phyloP scores from a whole-genome alignment of 2,113 vertebrate species.

The Plecotus auritus region DNA sequence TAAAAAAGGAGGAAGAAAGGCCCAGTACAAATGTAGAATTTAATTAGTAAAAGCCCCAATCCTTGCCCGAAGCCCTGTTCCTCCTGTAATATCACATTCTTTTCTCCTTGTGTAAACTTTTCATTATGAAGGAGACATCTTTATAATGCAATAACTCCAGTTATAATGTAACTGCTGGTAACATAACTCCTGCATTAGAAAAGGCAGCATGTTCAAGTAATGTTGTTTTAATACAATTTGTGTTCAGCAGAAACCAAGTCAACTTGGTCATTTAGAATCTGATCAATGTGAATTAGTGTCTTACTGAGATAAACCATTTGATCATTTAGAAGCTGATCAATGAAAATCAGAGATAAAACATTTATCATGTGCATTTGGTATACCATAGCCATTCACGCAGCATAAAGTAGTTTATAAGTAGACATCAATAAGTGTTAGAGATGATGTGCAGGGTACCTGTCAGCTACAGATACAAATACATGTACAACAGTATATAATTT shows the following conservation, averaged over 20 bases:
- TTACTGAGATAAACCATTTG: conserved; percentile 82
- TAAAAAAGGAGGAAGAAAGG: conserved; percentile 63
- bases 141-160: conserved; percentile 88
- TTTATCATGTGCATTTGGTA: conserved; percentile 73
- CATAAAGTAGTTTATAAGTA: conserved; percentile 55
- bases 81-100: conserved; percentile 87
- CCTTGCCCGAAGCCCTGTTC: conserved; percentile 78
- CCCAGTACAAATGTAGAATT: conserved; percentile 82
- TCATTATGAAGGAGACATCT: conserved; percentile 86
- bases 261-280: conserved; percentile 79
- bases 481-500: background rate
- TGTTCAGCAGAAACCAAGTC: conserved; percentile 80
- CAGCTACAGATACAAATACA: conserved; percentile 32
- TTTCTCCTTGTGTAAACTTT: conserved; percentile 86
- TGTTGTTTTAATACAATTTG: conserved; percentile 89
- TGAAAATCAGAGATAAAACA: conserved; percentile 77
- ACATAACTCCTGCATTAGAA: conserved; percentile 87
- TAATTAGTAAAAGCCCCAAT: conserved; percentile 87
- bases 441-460: conserved; percentile 8
- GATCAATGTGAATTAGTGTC: conserved; percentile 84
- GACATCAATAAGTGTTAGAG: conserved; percentile 61
- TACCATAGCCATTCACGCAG: conserved; percentile 50
- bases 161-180: conserved; percentile 88
- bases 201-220: conserved; percentile 87
- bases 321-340: conserved; percentile 83